Evolutionary conservation across 2,888 invertebrate species (phyloP), one percentile per base, ranked within the genome.

Genomic region (Lottia gigantea): DNA sequence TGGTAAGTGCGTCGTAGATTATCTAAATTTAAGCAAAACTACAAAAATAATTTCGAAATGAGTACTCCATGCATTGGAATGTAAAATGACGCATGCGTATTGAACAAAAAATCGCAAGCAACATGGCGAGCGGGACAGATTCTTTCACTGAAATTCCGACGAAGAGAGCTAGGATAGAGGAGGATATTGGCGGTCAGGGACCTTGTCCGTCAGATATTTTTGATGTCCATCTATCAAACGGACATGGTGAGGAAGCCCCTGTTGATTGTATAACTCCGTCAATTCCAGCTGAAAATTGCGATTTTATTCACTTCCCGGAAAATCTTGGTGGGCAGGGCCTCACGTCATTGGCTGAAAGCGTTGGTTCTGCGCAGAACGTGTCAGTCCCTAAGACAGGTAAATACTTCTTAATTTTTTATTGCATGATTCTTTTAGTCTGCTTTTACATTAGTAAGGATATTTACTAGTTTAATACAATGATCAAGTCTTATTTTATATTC

Each of bases 41-140:
- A 40, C 11, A 40, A 11, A 40, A 40, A 8, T 40, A 40, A 40
- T 40, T 40, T 40, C 23, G 23, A 19, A 55, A 55, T 55, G 23
- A 55, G 55, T 55, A 55, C 55, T 55, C 55, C 55, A 23, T 23
- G 23, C 55, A 55, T 55, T 23, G 55, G 55, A 55, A 55, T 55
- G 55, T 55, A 55, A 1, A 23, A 23, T 23, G 23, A 55, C 55
- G 55, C 55, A 55, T 55, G 55, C 55, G 55, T 23, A 23, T 23
- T 47, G 14, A 40, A 61, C 45, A 46, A n/a, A 19, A 65, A 45
- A 64, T 66, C 46, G 65, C 66, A 49, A 62, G 72, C 74, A 77
- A 76, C 73, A 80, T 80, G 79, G 78, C 77, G 72, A 75, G 76
- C 40, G 64, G 70, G 46, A 74, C 63, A 49, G 73, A 70, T 23